Percentiles rank a stretch among this genome's conserved stretches.
Evolutionary conservation across 2,888 invertebrate species (phyloP).

Genomic region (Harpalus rufipes): DNA sequence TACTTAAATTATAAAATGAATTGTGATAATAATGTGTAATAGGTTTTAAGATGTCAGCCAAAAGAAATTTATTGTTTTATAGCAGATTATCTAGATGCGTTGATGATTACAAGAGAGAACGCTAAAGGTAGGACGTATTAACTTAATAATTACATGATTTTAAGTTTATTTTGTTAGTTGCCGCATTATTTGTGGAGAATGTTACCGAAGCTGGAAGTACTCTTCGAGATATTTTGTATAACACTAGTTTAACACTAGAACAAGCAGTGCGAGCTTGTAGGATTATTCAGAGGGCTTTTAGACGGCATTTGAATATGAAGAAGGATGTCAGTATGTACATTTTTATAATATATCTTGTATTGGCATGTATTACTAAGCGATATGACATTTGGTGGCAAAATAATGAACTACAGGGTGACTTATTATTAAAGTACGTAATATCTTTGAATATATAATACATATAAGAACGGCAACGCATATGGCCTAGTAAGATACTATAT

Average conservation of each 20-base stretch:
- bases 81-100: constrained; percentile 83
- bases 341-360: too few relatives aligned
- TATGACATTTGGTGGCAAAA: too few relatives aligned
- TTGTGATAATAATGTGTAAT: constrained; percentile 2
- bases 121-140: constrained; percentile 73
- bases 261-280: constrained; percentile 73
- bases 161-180: constrained; percentile 70
- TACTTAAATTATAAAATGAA: neutral
- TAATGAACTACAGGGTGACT: too few relatives aligned
- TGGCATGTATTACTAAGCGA: too few relatives aligned
- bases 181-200: constrained; percentile 74
- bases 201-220: constrained; percentile 74
- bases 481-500: too few relatives aligned
- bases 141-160: neutral
- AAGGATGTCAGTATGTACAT: neutral
- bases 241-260: constrained; percentile 73
- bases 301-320: constrained; percentile 9
- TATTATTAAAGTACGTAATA: too few relatives aligned
- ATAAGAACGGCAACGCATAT: too few relatives aligned
- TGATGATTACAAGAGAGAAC: constrained; percentile 84
- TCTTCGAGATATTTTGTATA: constrained; percentile 73
- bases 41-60: constrained; percentile 86
- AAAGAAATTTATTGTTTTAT: constrained; percentile 82
- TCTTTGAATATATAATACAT: too few relatives aligned
- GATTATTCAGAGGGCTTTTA: constrained; percentile 73